Evolutionary conservation across 2,113 vertebrate genomes (phyloP), one percentile per base, ranked within the genome.

Genomic region (Alectura lathami): DNA sequence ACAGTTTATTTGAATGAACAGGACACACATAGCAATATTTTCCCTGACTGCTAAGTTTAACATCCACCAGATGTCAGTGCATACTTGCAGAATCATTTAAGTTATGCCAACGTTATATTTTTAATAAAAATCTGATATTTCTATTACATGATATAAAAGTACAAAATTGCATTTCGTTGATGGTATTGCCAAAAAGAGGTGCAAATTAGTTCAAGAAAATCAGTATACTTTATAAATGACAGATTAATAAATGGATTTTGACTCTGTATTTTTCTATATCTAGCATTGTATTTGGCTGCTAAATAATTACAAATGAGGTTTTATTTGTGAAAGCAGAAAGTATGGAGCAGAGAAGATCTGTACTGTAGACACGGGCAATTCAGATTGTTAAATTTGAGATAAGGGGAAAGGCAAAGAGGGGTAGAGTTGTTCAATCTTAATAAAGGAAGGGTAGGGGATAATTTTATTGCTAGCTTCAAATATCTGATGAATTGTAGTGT

Each of bases 21-120:
- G 29, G 30, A 32, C 6, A 16, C 5, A 6, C 3, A 3, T 4
- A 47, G 8, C 4, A 3, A 0, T 22, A 13, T 14, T 74, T 74
- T 30, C 63, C 6, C 34, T 51, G 20, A 1, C 3, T 32, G 30
- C 69, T 79, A 3, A 0, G 8, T 34, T 47, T 32, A 79, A 34
- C 0, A 6, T 27, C 95, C 96, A 97, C 95, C 89, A 97, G 96
- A 88, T 97, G 96, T 92, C 96, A 97, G 93, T 16, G 57, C 38
- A 40, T 30, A 20, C 87, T 70, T 77, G 59, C 42, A 77, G 23
- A 93, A 94, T 18, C 1, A 0, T 11, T 3, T 8, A 34, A 17
- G 1, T 8, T 24, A 4, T 3, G 15, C 3, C 1, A 4, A 13
- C 45, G 9, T 29, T 29, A 4, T 0, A 4, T 11, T 34, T 51